A percentile compares a stretch with the other conserved stretches of the same genome.
phyloP scores from a whole-genome alignment of 2,797 vertebrate species.

The Spondyliosoma cantharus region DNA sequence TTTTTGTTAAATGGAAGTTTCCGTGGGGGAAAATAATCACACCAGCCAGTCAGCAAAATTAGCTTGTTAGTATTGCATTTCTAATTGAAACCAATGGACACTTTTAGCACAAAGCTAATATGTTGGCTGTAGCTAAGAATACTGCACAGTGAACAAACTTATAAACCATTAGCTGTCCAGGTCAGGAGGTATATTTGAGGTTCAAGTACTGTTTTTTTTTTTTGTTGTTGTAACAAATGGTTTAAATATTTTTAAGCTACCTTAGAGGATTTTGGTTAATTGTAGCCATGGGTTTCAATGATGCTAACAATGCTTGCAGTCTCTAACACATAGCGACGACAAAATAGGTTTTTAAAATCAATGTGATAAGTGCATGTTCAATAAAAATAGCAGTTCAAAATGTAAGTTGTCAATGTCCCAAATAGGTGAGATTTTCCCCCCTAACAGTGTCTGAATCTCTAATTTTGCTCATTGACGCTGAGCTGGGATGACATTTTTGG shows the following conservation, averaged over 20 bases:
- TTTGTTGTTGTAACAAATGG: background rate
- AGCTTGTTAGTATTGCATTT: background rate
- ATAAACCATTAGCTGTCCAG: background rate
- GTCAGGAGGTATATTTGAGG: background rate
- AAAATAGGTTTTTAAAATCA: background rate
- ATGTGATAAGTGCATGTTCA: conserved; percentile 14
- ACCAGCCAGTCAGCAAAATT: conserved; percentile 2
- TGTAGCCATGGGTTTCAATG: background rate
- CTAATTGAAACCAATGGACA: conserved; percentile 4
- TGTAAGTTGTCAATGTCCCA: background rate
- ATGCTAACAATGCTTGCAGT: background rate
- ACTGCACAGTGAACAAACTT: background rate
- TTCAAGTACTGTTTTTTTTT: background rate
- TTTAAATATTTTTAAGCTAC: background rate
- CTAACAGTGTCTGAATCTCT: background rate
- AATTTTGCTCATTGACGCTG: background rate
- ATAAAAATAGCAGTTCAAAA: background rate
- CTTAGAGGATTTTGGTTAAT: background rate
- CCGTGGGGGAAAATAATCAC: background rate
- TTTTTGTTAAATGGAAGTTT: conserved; percentile 9
- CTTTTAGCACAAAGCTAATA: conserved; percentile 10
- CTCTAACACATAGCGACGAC: background rate
- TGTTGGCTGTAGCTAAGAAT: background rate
- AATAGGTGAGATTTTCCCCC: background rate
- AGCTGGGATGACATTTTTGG: background rate